Percentiles rank a stretch among this genome's conserved stretches.
Evolutionary conservation across 2,888 invertebrate species (phyloP).

Genomic region (Meloe dianella): DNA sequence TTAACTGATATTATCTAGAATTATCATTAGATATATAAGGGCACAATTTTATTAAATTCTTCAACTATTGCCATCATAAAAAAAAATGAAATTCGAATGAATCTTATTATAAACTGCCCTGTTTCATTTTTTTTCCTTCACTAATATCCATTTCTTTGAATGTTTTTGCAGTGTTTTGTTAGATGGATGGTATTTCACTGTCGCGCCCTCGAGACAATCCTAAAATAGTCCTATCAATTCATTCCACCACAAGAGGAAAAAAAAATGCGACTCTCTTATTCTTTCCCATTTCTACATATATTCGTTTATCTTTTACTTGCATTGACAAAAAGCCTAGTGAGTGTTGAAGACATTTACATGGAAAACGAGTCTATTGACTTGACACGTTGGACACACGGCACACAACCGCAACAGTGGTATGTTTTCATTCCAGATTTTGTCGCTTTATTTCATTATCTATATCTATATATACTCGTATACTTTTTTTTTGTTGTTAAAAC

Average conservation of each 20-base stretch:
- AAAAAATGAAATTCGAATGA: too few species aligned
- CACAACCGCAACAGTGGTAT: slow-evolving; percentile 21
- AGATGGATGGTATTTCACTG: slow-evolving; percentile 10
- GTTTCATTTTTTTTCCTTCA: neutral
- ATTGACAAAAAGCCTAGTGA: slow-evolving; percentile 20
- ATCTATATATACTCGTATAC: neutral
- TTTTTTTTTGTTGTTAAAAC: slow-evolving; percentile 20
- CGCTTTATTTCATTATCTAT: neutral
- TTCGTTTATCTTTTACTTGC: neutral
- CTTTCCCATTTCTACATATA: neutral
- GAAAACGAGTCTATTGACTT: slow-evolving; percentile 24
- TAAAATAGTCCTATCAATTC: slow-evolving; percentile 17
- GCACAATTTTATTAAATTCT: neutral
- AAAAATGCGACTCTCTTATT: slow-evolving; percentile 2
- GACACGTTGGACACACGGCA: slow-evolving; percentile 37
- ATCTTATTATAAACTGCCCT: neutral
- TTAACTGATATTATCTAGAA: slow-evolving; percentile 2
- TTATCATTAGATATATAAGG: neutral
- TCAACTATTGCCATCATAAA: neutral
- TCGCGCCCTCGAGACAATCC: slow-evolving; percentile 1
- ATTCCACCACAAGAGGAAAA: neutral
- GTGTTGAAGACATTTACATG: slow-evolving; percentile 31
- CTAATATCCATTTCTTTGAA: slow-evolving; percentile 9
- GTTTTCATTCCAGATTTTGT: slow-evolving; percentile 8
- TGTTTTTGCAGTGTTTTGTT: slow-evolving; percentile 6